Conservation (phyloP, 2,888 invertebrate species). For the Lasioglossum figueresi region DNA sequence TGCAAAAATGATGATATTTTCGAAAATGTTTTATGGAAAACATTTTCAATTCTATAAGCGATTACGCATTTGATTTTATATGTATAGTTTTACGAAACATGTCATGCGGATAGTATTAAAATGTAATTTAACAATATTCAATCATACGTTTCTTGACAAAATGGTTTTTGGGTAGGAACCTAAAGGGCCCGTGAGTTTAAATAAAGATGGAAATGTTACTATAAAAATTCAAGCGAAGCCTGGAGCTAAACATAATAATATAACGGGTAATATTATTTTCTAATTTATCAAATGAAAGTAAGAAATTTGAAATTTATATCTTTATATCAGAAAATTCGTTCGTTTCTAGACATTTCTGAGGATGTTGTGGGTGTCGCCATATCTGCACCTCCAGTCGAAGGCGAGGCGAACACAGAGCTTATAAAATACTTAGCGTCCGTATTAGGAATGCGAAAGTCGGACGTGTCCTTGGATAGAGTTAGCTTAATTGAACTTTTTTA, state of each 20-base stretch:
- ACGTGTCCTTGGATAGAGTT: conserved; percentile 87
- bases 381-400: conserved; percentile 92
- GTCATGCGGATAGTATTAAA: not conserved
- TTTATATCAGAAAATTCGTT: conserved; percentile 25
- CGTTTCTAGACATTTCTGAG: conserved; percentile 84
- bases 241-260: conserved; percentile 89
- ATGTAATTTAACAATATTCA: not conserved
- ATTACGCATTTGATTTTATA: not conserved
- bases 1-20: not conserved
- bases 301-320: not conserved
- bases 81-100: not conserved
- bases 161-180: conserved; percentile 33
- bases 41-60: not conserved
- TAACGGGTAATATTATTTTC: conserved; percentile 85
- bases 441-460: conserved; percentile 89
- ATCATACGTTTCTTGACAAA: not conserved
- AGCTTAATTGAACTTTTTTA: conserved; percentile 24
- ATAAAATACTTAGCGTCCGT: conserved; percentile 89
- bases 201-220: conserved; percentile 87
- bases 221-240: conserved; percentile 90
- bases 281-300: not conserved
- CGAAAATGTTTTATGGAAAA: not conserved
- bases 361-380: conserved; percentile 91
- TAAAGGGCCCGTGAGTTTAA: conserved; percentile 83
- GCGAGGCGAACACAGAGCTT: conserved; percentile 92